These are phyloP conservation scores for Nixonia krombeini DNA, from an alignment of 1,140 invertebrate species.

Conservation along the genomic window DNA sequence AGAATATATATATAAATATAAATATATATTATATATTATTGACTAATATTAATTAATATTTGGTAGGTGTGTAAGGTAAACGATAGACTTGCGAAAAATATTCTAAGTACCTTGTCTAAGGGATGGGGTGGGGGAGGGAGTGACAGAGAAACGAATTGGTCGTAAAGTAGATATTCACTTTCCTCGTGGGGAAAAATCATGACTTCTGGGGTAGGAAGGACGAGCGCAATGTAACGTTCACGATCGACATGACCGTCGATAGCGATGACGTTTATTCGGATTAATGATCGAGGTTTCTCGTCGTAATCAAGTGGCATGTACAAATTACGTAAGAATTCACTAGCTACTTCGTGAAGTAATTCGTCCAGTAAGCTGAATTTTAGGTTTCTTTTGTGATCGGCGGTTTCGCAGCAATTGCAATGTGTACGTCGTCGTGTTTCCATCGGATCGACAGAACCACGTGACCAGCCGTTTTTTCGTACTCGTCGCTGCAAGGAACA, in stretches of 20 bases:
- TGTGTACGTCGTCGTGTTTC: too few species aligned
- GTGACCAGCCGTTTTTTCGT: too few species aligned
- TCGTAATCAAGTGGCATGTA: constrained; percentile 18
- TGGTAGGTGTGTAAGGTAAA: constrained; percentile 63
- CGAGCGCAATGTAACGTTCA: constrained; percentile 13
- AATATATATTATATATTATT: constrained; percentile 54
- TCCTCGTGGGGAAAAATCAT: constrained; percentile 10
- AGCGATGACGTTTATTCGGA: constrained; percentile 13
- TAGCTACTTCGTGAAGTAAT: constrained; percentile 10
- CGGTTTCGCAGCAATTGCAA: too few species aligned
- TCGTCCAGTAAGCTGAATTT: neutral
- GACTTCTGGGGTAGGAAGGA: neutral
- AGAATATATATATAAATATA: constrained; percentile 45
- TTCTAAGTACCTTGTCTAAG: constrained; percentile 65
- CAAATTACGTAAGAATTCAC: constrained; percentile 25
- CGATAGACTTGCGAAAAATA: constrained; percentile 60
- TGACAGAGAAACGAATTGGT: constrained; percentile 6
- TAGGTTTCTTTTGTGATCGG: neutral
- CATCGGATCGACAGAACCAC: too few species aligned
- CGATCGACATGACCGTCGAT: constrained; percentile 16
- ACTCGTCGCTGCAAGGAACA: too few species aligned
- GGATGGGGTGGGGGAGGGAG: constrained; percentile 27
- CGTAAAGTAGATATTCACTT: constrained; percentile 7
- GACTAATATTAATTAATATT: constrained; percentile 58
- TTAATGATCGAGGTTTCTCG: constrained; percentile 6